These are phyloP conservation scores for Girardinichthys multiradiatus DNA, from an alignment of 2,113 vertebrate species.

Conservation along the genomic window DNA sequence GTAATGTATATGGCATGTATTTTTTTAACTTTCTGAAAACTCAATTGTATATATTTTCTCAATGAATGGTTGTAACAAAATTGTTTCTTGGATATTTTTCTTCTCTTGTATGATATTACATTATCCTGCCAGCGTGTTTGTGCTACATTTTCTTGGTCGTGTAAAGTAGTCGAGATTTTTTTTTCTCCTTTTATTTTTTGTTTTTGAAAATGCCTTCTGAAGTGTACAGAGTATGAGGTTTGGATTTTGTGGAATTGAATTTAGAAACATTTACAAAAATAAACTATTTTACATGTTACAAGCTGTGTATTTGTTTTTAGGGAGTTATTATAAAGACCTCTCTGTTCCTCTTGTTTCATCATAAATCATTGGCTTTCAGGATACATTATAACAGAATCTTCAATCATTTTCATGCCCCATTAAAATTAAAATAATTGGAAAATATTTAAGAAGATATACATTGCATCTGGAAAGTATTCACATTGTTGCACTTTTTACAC, in stretches of 20 bases:
- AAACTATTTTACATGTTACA: conserved; percentile 99
- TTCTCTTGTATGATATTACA: conserved; percentile 97
- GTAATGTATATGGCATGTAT: conserved; percentile 99
- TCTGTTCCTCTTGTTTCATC: not conserved
- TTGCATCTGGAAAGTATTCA: too few relatives aligned
- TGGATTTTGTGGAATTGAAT: conserved; percentile 99
- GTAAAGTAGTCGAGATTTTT: conserved; percentile 90
- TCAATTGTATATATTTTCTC: conserved; percentile 99
- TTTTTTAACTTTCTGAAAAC: conserved; percentile 98
- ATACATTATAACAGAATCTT: not conserved
- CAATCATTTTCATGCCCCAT: not conserved
- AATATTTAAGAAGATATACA: too few relatives aligned
- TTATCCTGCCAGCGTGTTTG: conserved; percentile 96
- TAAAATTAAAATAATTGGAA: not conserved
- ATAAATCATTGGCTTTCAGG: not conserved
- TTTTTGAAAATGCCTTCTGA: conserved; percentile 89
- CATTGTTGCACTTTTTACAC: too few relatives aligned
- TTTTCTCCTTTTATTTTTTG: not conserved
- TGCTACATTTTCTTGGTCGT: conserved; percentile 91
- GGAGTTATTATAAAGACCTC: not conserved
- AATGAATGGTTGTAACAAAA: conserved; percentile 99
- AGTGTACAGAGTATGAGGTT: conserved; percentile 99
- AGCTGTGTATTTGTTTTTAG: conserved; percentile 25
- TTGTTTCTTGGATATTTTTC: conserved; percentile 99
- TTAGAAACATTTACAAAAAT: conserved; percentile 99